Base-by-base conservation (phyloP, 2,113 vertebrate species). In the Nerophis ophidion region DNA sequence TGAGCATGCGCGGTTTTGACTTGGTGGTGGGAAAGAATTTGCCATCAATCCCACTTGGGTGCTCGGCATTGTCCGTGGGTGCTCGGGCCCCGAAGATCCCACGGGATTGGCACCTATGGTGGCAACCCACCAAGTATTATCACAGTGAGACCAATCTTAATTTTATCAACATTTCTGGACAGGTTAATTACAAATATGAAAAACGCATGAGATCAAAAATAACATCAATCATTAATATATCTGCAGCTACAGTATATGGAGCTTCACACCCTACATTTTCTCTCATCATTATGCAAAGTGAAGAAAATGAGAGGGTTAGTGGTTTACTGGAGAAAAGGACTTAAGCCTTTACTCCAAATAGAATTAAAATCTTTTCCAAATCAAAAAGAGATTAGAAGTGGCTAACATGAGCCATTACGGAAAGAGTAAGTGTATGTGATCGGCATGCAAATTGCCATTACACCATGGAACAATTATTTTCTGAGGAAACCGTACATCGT, bases 401-500 rank as follows among this genome's bases (percentile, higher is more conserved):
- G 10, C 8, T 40, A 17, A 5, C 49, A 33, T 26, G 26, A 51
- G 10, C 11, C 5, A 8, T 33, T 19, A 44, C 44, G 50, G 26
- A 57, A 36, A 5, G 36, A 67, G 5, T 12, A 4, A 64, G 26
- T 2, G 19, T 10, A 57, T n/a, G 17, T 51, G 54, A 72, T 59
- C 40, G 26, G 33, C 48, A 36, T 56, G 47, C 53, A 66, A 57
- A 64, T 66, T 10, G 5, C 60, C 26, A 58, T 59, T 16, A 57
- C 12, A 38, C 10, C 53, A 12, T 35, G 15, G 60, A 47, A 38
- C 17, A 63, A 4, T 19, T 44, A 50, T 45, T 68, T 42, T 42
- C 1, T 57, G 19, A 33, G 3, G 11, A 17, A 66, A n/a, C 17
- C 34, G 40, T 15, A 57, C 36, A 51, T 63, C 42, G 59, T 42